Base-by-base conservation (phyloP, 2,888 invertebrate genomes). In the Parnassius smintheus region DNA sequence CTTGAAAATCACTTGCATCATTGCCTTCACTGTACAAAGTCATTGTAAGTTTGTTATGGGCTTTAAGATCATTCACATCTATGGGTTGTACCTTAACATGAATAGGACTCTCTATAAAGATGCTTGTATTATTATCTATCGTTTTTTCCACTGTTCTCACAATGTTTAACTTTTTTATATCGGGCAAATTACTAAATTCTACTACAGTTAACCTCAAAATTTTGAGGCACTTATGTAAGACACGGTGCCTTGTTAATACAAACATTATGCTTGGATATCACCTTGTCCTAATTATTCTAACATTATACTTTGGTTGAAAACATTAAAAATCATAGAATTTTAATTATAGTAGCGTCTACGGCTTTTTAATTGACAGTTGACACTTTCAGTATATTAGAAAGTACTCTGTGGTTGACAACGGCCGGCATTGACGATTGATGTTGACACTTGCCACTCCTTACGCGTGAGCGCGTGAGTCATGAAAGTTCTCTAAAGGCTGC, bases 191-290 rank as follows among this genome's bases (percentile, higher is more conserved):
- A 69, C 85, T 86, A 65, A 85, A 89, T 70, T 91, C 85, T 62
- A 79, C 81, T 68, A 85, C 76, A 72, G 84, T 76, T 92, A 92
- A 91, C 92, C 92, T 92, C 86, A 92, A 91, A 88, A 88, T 81
- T 70, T 88, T 90, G 74, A 88, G 83, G 73, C 86, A 86, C 81
- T 88, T 91, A 81, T 87, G 82, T 81, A 90, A 82, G 75, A 85
- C 82, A 62, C 86, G 80, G 65, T 82, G 85, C 55, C 85, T 80
- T 61, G 77, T 75, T 65, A 88, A 71, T 51, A 84, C 80, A 70
- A 90, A 87, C 91, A 91, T 91, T 75, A 79, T 83, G 63, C 44
- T 49, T 46, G 41, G 58, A 55, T 64, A 58, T 22, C 51, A 50
- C 46, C 46, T 61, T 9, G 53, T 62, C 58, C 50, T 49, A 68